phyloP scores from a whole-genome alignment of 2,113 vertebrate genomes.

The Neopipo cinnamomea region DNA sequence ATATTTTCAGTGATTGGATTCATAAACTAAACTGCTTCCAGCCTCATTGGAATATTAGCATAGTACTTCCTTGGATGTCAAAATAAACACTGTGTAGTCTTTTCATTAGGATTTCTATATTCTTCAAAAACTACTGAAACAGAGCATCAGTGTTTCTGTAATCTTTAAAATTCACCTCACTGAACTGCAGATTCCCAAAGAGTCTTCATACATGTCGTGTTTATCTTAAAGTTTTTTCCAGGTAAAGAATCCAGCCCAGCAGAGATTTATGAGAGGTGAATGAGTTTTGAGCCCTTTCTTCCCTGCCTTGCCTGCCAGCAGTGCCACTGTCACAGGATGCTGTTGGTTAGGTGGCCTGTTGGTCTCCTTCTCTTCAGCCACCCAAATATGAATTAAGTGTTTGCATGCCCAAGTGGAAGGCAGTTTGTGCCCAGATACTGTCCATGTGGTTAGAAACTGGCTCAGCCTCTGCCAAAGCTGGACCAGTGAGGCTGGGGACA shows the following conservation, averaged over 20 bases:
- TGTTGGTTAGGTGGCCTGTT: background rate
- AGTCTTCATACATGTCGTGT: background rate
- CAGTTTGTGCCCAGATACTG: background rate
- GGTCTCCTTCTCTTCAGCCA: background rate
- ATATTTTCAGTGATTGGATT: background rate
- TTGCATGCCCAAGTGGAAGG: background rate
- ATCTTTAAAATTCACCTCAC: background rate
- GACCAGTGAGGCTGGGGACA: background rate
- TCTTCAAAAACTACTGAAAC: background rate
- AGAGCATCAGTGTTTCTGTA: background rate
- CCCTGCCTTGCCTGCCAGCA: rapidly evolving
- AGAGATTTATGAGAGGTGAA: background rate
- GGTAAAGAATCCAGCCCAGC: background rate
- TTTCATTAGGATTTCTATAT: background rate
- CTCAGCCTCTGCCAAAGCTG: background rate
- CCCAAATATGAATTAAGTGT: background rate
- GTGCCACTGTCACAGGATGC: background rate
- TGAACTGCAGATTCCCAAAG: background rate
- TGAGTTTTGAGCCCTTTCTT: background rate
- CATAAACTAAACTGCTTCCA: background rate
- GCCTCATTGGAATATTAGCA: background rate
- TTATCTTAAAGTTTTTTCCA: background rate
- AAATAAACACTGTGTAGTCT: background rate
- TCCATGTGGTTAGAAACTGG: background rate
- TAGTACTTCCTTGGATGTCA: background rate